phyloP scores from a whole-genome alignment of 2,113 vertebrate species.

The Cyrtonyx montezumae region DNA sequence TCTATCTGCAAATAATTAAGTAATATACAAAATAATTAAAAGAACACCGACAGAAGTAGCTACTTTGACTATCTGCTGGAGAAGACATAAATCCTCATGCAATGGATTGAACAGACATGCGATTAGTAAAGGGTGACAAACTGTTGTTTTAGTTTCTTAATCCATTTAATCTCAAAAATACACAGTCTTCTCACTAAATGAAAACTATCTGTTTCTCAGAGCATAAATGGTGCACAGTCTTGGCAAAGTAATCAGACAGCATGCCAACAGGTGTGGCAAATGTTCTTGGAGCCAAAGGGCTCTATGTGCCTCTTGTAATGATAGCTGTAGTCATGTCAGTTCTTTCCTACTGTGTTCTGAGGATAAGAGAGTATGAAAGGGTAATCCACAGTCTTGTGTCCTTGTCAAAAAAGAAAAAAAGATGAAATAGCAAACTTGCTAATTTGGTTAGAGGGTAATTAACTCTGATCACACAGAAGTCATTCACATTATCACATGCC shows the following conservation, averaged over 20 bases:
- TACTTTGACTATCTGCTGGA: background rate
- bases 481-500: constrained; percentile 49
- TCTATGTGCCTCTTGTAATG: background rate
- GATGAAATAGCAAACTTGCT: background rate
- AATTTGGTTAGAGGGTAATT: constrained; percentile 53
- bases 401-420: background rate
- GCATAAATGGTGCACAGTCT: background rate
- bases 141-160: background rate
- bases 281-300: background rate
- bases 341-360: background rate
- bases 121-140: background rate
- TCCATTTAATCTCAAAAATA: constrained; percentile 11
- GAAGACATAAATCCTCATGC: constrained; percentile 3
- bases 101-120: background rate
- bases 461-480: constrained; percentile 47
- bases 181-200: background rate
- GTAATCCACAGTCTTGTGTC: background rate
- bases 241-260: background rate
- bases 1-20: background rate
- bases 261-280: background rate
- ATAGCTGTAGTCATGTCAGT: background rate
- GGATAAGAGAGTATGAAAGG: background rate
- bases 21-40: constrained; percentile 22
- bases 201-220: constrained; percentile 23
- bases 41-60: background rate